These are phyloP conservation scores for Orthonychiurus folsomi DNA, from an alignment of 2,888 invertebrate genomes.

Conservation along the genomic window DNA sequence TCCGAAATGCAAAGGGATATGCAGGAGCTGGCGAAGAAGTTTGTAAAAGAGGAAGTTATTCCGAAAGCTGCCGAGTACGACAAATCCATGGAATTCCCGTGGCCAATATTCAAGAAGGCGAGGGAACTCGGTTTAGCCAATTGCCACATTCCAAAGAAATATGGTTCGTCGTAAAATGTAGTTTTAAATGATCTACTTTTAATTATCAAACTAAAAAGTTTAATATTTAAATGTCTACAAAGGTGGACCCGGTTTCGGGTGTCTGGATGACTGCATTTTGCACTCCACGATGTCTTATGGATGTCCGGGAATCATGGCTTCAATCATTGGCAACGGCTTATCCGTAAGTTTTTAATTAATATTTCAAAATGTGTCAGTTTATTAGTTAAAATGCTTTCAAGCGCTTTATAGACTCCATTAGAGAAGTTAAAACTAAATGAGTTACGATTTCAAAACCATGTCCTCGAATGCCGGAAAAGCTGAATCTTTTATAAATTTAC, in stretches of 20 bases:
- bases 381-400: no score
- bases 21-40: conserved; percentile 75
- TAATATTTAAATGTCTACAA: not conserved
- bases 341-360: no score
- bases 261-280: not conserved
- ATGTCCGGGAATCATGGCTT: not conserved
- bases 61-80: conserved; percentile 84
- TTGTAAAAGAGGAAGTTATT: conserved; percentile 81
- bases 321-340: not conserved
- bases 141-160: conserved; percentile 45
- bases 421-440: not conserved
- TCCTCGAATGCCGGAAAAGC: no score
- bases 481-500: no score
- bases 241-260: not conserved
- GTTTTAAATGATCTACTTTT: not conserved
- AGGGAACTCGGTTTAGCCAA: conserved; percentile 54
- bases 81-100: conserved; percentile 83
- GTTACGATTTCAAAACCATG: no score
- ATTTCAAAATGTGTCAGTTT: no score
- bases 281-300: not conserved
- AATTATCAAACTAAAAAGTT: no score
- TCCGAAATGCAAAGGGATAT: conserved; percentile 67
- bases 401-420: no score
- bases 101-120: conserved; percentile 88
- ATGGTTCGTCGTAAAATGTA: conserved; percentile 30